Conservation (phyloP, 2,888 invertebrate species). For the Drosophila mayaguana region DNA sequence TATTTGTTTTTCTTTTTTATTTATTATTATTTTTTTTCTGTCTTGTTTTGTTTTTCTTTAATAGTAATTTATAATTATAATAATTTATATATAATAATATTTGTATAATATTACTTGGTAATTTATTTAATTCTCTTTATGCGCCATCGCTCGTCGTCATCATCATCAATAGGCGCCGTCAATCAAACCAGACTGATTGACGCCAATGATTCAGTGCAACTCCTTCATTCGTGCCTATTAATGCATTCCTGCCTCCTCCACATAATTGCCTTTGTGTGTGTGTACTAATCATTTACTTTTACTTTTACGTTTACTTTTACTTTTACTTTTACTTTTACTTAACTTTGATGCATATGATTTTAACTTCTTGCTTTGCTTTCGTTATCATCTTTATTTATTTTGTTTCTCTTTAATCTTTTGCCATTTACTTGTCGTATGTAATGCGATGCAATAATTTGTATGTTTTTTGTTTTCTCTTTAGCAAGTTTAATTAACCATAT, state of each 20-base stretch:
- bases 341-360: constrained; percentile 74
- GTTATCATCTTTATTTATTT: constrained; percentile 11
- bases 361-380: constrained; percentile 37
- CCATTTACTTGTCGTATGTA: constrained; percentile 65
- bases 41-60: constrained; percentile 62
- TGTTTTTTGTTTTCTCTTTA: constrained; percentile 24
- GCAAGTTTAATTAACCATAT: constrained; percentile 70
- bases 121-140: constrained; percentile 75
- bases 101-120: constrained; percentile 81
- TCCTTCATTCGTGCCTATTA: constrained; percentile 28
- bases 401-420: constrained; percentile 30
- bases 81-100: constrained; percentile 80
- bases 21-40: constrained; percentile 27
- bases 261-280: constrained; percentile 37
- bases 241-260: constrained; percentile 30
- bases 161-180: constrained; percentile 11
- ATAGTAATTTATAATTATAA: constrained; percentile 79
- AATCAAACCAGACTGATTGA: constrained; percentile 40
- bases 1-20: constrained; percentile 34
- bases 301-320: constrained; percentile 34
- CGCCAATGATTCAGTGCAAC: constrained; percentile 23
- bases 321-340: constrained; percentile 51
- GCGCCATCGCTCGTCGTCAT: constrained; percentile 30
- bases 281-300: constrained; percentile 53
- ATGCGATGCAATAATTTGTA: constrained; percentile 45